A percentile compares a stretch with the other conserved stretches of the same genome.
Conservation (phyloP, 2,888 invertebrate genomes). For the Apamea sordens region DNA sequence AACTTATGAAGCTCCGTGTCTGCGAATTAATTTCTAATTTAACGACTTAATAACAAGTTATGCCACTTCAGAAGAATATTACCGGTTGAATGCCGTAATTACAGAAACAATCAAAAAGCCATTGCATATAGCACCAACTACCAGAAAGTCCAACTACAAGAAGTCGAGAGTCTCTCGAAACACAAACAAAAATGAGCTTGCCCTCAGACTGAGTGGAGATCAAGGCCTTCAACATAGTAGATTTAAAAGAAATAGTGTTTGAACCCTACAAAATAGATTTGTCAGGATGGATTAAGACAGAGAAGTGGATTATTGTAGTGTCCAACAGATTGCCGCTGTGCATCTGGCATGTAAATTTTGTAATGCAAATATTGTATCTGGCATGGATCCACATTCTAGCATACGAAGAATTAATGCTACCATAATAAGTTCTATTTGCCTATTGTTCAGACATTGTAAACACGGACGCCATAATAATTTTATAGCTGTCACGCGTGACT, state of each 20-base stretch:
- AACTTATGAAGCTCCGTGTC: constrained; percentile 98
- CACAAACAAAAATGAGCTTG: too few relatives aligned
- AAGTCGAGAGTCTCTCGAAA: too few relatives aligned
- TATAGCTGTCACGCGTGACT: background rate
- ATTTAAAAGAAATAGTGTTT: too few relatives aligned
- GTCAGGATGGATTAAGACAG: too few relatives aligned
- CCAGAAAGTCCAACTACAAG: too few relatives aligned
- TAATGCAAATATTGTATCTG: background rate
- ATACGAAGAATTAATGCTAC: background rate
- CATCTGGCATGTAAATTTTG: background rate
- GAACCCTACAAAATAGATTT: too few relatives aligned
- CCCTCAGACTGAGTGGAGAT: too few relatives aligned
- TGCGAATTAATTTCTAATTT: constrained; percentile 61
- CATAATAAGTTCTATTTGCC: background rate
- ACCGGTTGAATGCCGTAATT: background rate
- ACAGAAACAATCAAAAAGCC: background rate
- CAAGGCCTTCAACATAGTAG: too few relatives aligned
- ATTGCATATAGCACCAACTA: too few relatives aligned
- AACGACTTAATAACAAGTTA: background rate
- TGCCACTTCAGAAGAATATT: background rate
- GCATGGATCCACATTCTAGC: background rate
- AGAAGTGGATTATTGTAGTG: too few relatives aligned
- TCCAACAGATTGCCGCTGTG: too few relatives aligned
- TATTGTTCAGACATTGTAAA: background rate
- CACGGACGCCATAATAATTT: background rate